These are phyloP conservation scores for Drosophila paramelanica DNA, from an alignment of 2,888 invertebrate species.

Conservation along the genomic window DNA sequence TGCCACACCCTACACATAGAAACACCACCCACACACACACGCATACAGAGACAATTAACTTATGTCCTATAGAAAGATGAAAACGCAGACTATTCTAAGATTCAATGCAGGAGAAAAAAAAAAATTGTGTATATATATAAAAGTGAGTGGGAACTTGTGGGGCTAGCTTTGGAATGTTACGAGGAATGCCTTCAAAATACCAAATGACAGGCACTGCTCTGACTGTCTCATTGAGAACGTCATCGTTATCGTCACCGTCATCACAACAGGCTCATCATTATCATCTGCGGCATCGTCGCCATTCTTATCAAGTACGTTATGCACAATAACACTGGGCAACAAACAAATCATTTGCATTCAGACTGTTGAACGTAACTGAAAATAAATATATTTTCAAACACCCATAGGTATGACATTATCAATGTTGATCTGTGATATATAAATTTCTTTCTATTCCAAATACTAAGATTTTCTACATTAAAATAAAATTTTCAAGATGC, in stretches of 20 bases:
- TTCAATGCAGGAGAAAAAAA: constrained; percentile 53
- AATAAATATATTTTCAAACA: no score
- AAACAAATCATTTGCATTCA: constrained; percentile 5
- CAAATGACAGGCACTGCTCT: constrained; percentile 50
- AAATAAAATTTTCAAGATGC: no score
- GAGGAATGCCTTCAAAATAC: constrained; percentile 72
- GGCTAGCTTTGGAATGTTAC: constrained; percentile 59
- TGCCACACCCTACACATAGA: no score
- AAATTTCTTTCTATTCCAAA: no score
- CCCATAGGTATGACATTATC: no score
- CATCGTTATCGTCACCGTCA: constrained; percentile 34
- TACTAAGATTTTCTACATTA: no score
- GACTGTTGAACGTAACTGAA: neutral
- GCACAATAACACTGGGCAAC: constrained; percentile 46
- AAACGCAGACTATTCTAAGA: constrained; percentile 54
- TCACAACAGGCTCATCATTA: constrained; percentile 34
- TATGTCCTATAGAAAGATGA: constrained; percentile 46
- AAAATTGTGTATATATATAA: constrained; percentile 6
- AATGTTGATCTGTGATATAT: no score
- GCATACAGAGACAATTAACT: constrained; percentile 35
- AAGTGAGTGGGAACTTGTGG: constrained; percentile 5
- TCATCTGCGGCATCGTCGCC: constrained; percentile 49
- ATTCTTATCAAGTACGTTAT: constrained; percentile 66
- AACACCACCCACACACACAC: constrained; percentile 9
- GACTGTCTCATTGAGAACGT: constrained; percentile 52